Conservation (phyloP, 1,140 invertebrate genomes). For the Penaeus indicus region DNA sequence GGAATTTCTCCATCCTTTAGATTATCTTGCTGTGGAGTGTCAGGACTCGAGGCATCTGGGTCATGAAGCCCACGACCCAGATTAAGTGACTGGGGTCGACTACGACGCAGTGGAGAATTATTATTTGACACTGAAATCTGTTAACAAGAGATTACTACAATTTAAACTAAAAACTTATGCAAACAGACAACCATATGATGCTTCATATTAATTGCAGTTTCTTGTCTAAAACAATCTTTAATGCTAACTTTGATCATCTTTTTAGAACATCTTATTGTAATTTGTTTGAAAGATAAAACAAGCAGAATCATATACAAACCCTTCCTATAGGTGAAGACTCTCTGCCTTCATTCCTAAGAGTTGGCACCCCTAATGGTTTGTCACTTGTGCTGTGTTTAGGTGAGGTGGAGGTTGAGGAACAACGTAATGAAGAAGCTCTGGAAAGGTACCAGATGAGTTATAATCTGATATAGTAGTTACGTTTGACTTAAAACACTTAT, state of each 20-base stretch:
- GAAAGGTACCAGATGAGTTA: neutral
- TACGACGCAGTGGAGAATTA: constrained; percentile 41
- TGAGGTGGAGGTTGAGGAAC: constrained; percentile 43
- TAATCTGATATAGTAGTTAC: no score
- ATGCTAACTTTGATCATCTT: no score
- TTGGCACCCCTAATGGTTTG: constrained; percentile 8
- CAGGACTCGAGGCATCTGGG: constrained; percentile 37
- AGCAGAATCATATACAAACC: constrained; percentile 21
- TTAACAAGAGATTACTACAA: neutral
- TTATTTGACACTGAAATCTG: constrained; percentile 48
- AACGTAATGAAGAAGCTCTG: constrained; percentile 51
- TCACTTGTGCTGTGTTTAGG: constrained; percentile 48
- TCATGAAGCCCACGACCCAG: constrained; percentile 17
- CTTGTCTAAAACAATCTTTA: no score
- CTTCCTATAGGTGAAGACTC: constrained; percentile 35
- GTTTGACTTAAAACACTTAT: no score
- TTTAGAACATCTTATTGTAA: no score
- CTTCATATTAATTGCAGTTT: no score
- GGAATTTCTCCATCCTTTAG: constrained; percentile 16
- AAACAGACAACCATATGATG: no score
- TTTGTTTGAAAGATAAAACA: no score
- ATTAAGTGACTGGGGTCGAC: constrained; percentile 50
- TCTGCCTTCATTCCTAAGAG: neutral
- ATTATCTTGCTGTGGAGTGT: constrained; percentile 31
- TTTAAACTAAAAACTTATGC: no score